Base-by-base conservation (phyloP, 2,888 invertebrate genomes). In the Leptopilina syphax region DNA sequence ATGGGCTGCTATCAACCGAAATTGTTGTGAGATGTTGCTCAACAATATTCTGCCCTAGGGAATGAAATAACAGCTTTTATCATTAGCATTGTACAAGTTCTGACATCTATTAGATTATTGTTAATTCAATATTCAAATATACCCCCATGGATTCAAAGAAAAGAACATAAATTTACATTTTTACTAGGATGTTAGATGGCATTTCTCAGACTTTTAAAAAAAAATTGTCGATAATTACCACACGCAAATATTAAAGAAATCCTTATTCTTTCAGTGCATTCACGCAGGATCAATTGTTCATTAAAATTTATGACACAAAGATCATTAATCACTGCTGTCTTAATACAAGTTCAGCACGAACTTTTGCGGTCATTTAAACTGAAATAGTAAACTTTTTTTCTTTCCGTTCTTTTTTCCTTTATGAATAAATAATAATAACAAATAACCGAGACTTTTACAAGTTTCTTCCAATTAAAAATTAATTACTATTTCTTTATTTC, bases 311-410 rank as follows among this genome's bases (percentile, higher is more conserved):
- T 9, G 70, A 34, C 27, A 73, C 34, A 13, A 27, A 27, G 54
- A 54, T 57, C 57, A 73, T 73, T 57, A 73, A 73, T 73, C 54
- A 73, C 34, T 34, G 34, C 12, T 57, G 54, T 73, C 70, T 73
- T 54, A 13, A 12, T 47, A 47, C 54, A 54, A 24, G 13, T 50
- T 73, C 27, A 13, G 54, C 70, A 57, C 54, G 70, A 73, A 73
- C 70, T 57, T 47, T 57, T 54, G 54, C 34, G 13, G 70, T 57
- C 57, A 54, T 54, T 73, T 73, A 34, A 73, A 54, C 57, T 73
- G 54, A 73, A 73, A 73, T 73, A 34, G 54, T 54, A 54, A 57
- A 73, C 34, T 3, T 34, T 73, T 73, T 73, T 73, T 34, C 27
- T 27, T 27, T 57, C 9, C 47, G 7, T 47, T 47, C 9, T 5